These are phyloP conservation scores for Dromaius novaehollandiae DNA, from an alignment of 2,113 vertebrate genomes.

Conservation along the genomic window DNA sequence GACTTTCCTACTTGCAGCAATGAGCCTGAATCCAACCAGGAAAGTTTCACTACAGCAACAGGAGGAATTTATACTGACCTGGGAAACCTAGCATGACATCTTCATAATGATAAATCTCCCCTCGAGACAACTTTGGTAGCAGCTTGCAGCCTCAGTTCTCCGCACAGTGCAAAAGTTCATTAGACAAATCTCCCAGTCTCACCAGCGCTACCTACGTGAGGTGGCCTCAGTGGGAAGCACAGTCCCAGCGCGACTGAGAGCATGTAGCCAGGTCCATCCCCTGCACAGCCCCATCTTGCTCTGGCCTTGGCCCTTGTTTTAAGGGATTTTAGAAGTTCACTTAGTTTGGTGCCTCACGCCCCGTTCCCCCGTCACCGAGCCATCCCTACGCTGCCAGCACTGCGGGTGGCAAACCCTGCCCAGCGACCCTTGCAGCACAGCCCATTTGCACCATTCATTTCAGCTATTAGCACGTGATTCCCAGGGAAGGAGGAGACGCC, in stretches of 20 bases:
- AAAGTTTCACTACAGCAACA: neutral
- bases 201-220: neutral
- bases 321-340: neutral
- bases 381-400: accelerated
- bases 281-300: neutral
- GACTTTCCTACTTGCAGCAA: neutral
- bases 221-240: neutral
- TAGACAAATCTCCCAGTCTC: neutral
- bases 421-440: neutral
- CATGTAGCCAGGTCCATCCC: neutral
- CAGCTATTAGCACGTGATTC: neutral
- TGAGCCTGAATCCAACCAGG: neutral
- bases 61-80: neutral
- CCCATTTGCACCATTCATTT: neutral
- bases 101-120: neutral
- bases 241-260: neutral
- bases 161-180: neutral
- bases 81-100: neutral
- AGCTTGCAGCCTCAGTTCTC: neutral
- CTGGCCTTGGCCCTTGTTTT: neutral
- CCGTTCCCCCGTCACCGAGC: neutral
- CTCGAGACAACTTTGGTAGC: neutral
- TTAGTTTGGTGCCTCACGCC: accelerated
- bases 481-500: neutral
- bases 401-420: neutral